phyloP scores from a whole-genome alignment of 1,140 invertebrate species.

The Lepidurus packardi region DNA sequence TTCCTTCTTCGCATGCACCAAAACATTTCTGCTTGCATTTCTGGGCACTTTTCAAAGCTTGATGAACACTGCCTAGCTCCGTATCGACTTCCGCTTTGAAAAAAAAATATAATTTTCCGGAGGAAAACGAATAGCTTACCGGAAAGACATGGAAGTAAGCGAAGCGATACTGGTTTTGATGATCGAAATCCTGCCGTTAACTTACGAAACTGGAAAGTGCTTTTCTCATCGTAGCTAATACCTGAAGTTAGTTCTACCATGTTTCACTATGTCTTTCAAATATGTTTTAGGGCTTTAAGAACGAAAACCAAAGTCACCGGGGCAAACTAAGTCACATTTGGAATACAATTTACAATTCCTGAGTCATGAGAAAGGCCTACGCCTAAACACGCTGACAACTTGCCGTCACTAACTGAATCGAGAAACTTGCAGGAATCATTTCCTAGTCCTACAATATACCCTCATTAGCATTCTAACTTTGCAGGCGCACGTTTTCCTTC shows the following conservation, averaged over 20 bases:
- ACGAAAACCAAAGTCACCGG: no score
- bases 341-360: no score
- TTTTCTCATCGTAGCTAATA: not conserved
- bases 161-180: not conserved
- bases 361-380: not conserved
- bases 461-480: not conserved
- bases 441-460: not conserved
- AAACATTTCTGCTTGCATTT: no score
- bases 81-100: no score
- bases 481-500: not conserved
- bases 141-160: not conserved
- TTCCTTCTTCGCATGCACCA: no score
- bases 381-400: not conserved
- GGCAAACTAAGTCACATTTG: no score
- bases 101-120: no score
- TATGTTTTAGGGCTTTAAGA: not conserved
- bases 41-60: no score
- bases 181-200: slow-evolving; percentile 15
- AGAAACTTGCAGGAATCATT: not conserved
- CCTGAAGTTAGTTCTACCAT: not conserved
- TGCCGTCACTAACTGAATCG: not conserved
- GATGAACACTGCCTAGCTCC: no score
- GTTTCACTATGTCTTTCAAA: not conserved
- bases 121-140: not conserved
- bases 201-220: slow-evolving; percentile 13